Evolutionary conservation across 1,140 invertebrate genomes (phyloP), one percentile per base, ranked within the genome.

Genomic region (Drosophila pseudoananassae): DNA sequence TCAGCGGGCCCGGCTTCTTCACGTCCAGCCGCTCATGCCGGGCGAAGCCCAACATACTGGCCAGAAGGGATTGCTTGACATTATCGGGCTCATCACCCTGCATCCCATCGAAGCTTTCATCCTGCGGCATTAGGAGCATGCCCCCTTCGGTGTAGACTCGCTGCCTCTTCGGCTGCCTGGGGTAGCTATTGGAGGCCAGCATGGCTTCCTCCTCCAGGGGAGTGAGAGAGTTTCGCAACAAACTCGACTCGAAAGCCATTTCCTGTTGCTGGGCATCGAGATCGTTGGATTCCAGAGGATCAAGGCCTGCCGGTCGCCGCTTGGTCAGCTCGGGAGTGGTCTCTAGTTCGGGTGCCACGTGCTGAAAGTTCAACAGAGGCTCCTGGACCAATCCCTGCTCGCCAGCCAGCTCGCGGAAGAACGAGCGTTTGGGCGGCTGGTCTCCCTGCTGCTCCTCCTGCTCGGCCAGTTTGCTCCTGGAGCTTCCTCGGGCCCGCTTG

Each of bases 1-100:
- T 95, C 46, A 93, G 94, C 20, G 97, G 97, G 31, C 97, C 97
- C 2, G 97, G 97, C 93, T 98, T 98, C 92, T 98, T 98, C n/a
- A 98, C 97, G 92, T 98, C 97, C 38, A 98, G 93, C 78, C 97
- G 94, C 93, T 98, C 97, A 61, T 95, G 94, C 77, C 97, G 94
- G 73, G 96, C 95, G 92, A 98, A 98, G 29, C 96, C 95, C 93
- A 94, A 92, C 80, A 92, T 91, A 25, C 87, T 91, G 40, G 83
- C 89, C 40, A 92, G 40, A 1, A 92, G 66, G 15, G 83, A 36
- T 15, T 88, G 78, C 38, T 88, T 88, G 1, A 82, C 23, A 90
- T 93, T 93, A 17, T 90, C 77, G 81, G 92, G 91, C 23, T 90
- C 78, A 15, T 83, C 88, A 0, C 63, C 72, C 55, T 88, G 78